Base-by-base conservation (phyloP, 2,797 vertebrate genomes). In the Chiroxiphia lanceolata region DNA sequence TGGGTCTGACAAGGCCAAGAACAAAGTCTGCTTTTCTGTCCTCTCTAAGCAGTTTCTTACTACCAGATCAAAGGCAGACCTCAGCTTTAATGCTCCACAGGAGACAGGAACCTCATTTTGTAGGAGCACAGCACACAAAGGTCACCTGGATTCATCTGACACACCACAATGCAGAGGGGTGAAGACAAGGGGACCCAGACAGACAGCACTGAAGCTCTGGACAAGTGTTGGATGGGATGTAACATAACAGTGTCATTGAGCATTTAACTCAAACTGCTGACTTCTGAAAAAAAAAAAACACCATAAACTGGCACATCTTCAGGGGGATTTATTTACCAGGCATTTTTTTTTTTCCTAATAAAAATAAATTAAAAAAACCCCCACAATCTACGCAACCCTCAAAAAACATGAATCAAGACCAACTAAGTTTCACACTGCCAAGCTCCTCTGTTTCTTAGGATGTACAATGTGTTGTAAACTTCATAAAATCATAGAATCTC, bases 161-260 rank as follows among this genome's bases (percentile, higher is more conserved):
- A 25, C 31, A 38, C 0, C 27, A 63, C 34, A n/a, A 29, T 16
- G 18, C 1, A 50, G n/a, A 63, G 13, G 56, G 31, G 33, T n/a
- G 40, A 81, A 51, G 60, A 44, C 2, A 0, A 21, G 9, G 25
- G 34, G 13, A 22, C 68, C 9, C 53, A 47, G 44, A 16, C 4
- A 47, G 83, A 78, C 3, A 14, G 48, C 53, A 36, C n/a, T 57
- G 44, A 42, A 85, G 61, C 44, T 53, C 51, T n/a, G 38, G 36
- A 53, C 59, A 27, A 31, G 7, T 10, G 22, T 3, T 1, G 0
- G 15, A 16, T 15, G 11, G 48, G 56, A 50, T 10, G 17, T 12
- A 63, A 22, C 4, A 10, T 48, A 45, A 22, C 54, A 60, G 45
- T 33, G 11, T n/a, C 26, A 69, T 15, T 26, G 51, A 61, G 20